A percentile compares a stretch with the other conserved stretches of the same genome.
phyloP scores from a whole-genome alignment of 1,140 invertebrate genomes.

The Lordiphosa mommai region DNA sequence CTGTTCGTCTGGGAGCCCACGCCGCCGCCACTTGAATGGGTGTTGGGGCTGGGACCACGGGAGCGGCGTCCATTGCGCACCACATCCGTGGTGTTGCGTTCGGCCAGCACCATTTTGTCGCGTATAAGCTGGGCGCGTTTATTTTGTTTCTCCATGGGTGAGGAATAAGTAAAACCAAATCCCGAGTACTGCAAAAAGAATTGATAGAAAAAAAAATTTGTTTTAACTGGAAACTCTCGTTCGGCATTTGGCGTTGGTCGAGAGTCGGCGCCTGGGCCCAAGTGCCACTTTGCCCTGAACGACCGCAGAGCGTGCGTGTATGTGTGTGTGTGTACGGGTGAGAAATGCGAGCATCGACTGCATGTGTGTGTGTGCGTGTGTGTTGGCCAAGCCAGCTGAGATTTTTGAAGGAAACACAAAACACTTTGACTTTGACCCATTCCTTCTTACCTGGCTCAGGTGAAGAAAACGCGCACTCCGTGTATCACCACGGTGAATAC shows the following conservation, averaged over 20 bases:
- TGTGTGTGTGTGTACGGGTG: constrained; percentile 12
- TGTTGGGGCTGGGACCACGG: constrained; percentile 92
- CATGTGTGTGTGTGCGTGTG: constrained; percentile 15
- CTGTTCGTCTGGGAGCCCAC: constrained; percentile 17
- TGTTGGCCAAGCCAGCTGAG: constrained; percentile 64
- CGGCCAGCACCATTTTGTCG: constrained; percentile 89
- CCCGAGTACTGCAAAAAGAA: constrained; percentile 5
- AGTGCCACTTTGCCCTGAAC: constrained; percentile 53
- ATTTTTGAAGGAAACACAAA: constrained; percentile 4
- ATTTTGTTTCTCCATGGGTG: constrained; percentile 67
- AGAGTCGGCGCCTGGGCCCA: constrained; percentile 34
- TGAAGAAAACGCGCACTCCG: too few relatives aligned
- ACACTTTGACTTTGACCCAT: too few relatives aligned
- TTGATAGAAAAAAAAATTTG: constrained; percentile 17
- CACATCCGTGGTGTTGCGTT: constrained; percentile 89
- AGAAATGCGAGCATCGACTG: not conserved
- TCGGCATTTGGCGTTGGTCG: constrained; percentile 29
- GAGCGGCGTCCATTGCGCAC: constrained; percentile 91
- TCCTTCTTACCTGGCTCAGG: too few relatives aligned
- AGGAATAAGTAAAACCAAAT: constrained; percentile 7
- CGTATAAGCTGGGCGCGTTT: constrained; percentile 75
- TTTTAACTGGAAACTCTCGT: constrained; percentile 57
- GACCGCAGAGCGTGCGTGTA: constrained; percentile 21
- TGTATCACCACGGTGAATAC: constrained; percentile 8
- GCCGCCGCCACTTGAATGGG: constrained; percentile 82